phyloP scores from a whole-genome alignment of 2,888 invertebrate species.

The Adineta ricciae region DNA sequence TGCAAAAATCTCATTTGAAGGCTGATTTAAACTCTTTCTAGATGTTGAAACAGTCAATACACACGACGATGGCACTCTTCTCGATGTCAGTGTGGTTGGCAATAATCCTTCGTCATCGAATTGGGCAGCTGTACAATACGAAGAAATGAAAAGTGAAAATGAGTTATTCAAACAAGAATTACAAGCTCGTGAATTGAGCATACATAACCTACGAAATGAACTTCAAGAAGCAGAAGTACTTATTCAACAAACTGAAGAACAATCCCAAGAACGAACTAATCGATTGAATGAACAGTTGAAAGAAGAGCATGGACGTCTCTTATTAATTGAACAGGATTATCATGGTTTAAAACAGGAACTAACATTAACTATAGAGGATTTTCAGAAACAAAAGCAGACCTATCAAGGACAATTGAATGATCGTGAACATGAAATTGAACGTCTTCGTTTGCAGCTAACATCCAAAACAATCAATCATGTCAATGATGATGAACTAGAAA shows the following conservation, averaged over 20 bases:
- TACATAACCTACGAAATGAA: constrained; percentile 53
- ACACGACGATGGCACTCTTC: background rate
- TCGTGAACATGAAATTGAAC: constrained; percentile 56
- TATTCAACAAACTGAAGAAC: constrained; percentile 51
- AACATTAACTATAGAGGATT: constrained; percentile 55
- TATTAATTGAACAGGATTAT: constrained; percentile 51
- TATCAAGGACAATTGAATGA: constrained; percentile 54
- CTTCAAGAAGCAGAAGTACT: constrained; percentile 52
- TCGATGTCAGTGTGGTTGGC: background rate
- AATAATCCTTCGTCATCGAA: background rate
- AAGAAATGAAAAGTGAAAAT: constrained; percentile 57
- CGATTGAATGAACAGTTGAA: constrained; percentile 49
- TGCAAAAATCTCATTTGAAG: too few species aligned
- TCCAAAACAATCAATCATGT: constrained; percentile 45
- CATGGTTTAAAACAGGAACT: constrained; percentile 54
- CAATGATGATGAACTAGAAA: constrained; percentile 51
- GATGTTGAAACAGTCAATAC: background rate
- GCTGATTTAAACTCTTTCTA: background rate
- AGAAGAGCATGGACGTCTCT: constrained; percentile 47
- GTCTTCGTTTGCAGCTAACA: constrained; percentile 51
- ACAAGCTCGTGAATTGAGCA: constrained; percentile 51
- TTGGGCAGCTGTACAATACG: constrained; percentile 39
- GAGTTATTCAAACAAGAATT: constrained; percentile 57
- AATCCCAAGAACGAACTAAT: constrained; percentile 48
- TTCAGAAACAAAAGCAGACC: constrained; percentile 52